These are phyloP conservation scores for Huso huso DNA, from an alignment of 2,797 vertebrate genomes.

Conservation along the genomic window DNA sequence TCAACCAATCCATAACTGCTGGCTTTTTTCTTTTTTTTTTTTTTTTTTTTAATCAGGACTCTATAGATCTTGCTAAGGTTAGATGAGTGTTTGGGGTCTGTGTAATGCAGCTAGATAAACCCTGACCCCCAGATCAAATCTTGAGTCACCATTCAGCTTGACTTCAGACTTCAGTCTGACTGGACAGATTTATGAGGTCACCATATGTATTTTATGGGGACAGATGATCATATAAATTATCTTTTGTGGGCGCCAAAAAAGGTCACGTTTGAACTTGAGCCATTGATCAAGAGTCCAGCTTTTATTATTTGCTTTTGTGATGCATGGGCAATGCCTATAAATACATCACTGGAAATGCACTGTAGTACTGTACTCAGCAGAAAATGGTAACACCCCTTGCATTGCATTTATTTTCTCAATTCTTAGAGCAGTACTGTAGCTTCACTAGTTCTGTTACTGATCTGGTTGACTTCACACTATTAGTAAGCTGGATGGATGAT, in stretches of 20 bases:
- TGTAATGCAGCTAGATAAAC: slow-evolving; percentile 4
- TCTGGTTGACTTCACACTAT: not conserved
- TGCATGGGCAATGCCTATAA: too few species aligned
- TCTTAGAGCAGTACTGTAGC: not conserved
- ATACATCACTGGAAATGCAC: too few species aligned
- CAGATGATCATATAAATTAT: not conserved
- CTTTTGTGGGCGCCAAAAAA: not conserved
- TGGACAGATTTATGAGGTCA: too few species aligned
- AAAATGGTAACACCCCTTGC: not conserved
- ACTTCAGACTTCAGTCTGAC: not conserved
- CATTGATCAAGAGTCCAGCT: too few species aligned
- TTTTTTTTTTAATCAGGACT: not conserved
- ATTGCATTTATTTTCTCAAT: not conserved
- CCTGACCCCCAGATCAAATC: not conserved
- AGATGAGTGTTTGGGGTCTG: not conserved
- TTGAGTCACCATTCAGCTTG: not conserved
- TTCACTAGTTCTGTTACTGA: not conserved
- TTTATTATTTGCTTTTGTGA: too few species aligned
- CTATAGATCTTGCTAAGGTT: not conserved
- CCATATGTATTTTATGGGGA: not conserved
- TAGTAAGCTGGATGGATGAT: not conserved
- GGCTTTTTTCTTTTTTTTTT: not conserved
- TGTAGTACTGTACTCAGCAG: too few species aligned
- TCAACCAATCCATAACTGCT: slow-evolving; percentile 1
- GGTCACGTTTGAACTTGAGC: not conserved